A percentile compares a stretch with the other conserved stretches of the same genome.
phyloP scores from a whole-genome alignment of 2,113 vertebrate genomes.

The Cathartes aura region DNA sequence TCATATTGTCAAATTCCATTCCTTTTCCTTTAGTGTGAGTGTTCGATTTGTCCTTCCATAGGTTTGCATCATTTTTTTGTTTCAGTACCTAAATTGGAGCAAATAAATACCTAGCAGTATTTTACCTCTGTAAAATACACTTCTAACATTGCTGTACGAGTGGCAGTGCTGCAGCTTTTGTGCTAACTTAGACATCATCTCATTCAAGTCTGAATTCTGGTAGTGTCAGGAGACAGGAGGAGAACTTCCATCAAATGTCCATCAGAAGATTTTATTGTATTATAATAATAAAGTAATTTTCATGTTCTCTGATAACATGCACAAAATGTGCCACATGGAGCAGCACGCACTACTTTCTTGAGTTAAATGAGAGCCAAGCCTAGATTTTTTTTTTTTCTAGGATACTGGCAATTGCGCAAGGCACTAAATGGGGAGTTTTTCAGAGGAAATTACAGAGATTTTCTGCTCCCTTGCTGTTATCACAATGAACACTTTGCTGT shows the following conservation, averaged over 20 bases:
- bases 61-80: neutral
- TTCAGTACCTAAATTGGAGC: neutral
- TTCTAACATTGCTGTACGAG: neutral
- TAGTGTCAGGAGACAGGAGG: neutral
- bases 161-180: neutral
- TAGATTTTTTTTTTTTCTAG: neutral
- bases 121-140: neutral
- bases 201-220: neutral
- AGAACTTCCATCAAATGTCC: neutral
- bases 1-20: neutral
- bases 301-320: neutral
- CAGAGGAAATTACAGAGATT: neutral
- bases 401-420: neutral
- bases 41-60: neutral
- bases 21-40: neutral
- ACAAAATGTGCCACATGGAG: neutral
- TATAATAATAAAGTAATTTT: neutral
- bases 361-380: neutral
- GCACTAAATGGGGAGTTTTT: neutral
- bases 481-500: neutral
- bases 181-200: neutral
- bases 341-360: neutral
- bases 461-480: neutral
- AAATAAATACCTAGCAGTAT: neutral
- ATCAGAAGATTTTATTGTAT: neutral